phyloP scores from a whole-genome alignment of 2,888 invertebrate species.

The Matsumyia berberina region DNA sequence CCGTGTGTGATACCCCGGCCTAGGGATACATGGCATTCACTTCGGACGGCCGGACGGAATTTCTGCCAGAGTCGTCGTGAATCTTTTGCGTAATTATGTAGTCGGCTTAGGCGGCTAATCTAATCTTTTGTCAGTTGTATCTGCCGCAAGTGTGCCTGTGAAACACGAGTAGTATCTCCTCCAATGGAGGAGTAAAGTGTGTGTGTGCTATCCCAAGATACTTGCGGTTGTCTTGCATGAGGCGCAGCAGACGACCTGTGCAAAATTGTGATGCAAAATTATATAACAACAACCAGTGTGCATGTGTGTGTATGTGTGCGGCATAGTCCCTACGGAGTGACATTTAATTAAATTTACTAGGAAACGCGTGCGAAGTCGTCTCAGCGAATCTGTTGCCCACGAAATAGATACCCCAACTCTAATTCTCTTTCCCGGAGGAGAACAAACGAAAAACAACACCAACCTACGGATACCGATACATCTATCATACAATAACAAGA shows the following conservation, averaged over 20 bases:
- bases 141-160: slow-evolving; percentile 4
- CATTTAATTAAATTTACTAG: slow-evolving; percentile 34
- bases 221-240: neutral
- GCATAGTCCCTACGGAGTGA: slow-evolving; percentile 23
- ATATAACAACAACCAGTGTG: slow-evolving; percentile 63
- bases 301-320: slow-evolving; percentile 28
- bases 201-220: slow-evolving; percentile 12
- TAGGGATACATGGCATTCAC: neutral
- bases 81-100: slow-evolving; percentile 41
- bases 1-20: neutral
- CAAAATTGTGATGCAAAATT: slow-evolving; percentile 57
- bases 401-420: slow-evolving; percentile 40
- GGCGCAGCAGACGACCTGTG: slow-evolving; percentile 7
- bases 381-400: slow-evolving; percentile 53
- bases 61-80: neutral
- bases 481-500: slow-evolving; percentile 38
- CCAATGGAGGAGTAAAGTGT: neutral
- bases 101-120: slow-evolving; percentile 23
- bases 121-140: no score
- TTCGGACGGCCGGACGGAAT: slow-evolving; percentile 17
- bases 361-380: slow-evolving; percentile 31
- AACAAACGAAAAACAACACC: slow-evolving; percentile 4
- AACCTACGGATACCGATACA: slow-evolving; percentile 29
- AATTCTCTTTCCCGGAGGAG: slow-evolving; percentile 35
- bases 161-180: slow-evolving; percentile 21